Percentiles rank a stretch among this genome's conserved stretches.
Evolutionary conservation across 2,113 vertebrate genomes (phyloP).

Genomic region (Pygoscelis adeliae): DNA sequence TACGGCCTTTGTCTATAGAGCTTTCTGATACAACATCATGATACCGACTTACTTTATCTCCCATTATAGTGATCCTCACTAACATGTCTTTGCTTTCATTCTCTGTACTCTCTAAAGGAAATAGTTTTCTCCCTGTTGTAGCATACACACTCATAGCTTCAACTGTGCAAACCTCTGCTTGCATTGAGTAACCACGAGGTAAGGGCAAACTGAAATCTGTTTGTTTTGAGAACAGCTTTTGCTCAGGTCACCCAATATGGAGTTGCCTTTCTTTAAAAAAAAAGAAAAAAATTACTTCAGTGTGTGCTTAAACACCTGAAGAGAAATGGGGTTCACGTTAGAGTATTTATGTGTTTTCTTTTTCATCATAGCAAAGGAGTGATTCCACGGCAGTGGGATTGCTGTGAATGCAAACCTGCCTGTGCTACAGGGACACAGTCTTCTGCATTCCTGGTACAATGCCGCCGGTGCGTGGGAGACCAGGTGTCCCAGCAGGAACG

Average conservation of each 20-base stretch:
- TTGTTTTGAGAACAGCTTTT: not conserved
- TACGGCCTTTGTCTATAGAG: not conserved
- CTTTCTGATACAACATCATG: not conserved
- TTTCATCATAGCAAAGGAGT: not conserved
- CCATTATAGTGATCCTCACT: not conserved
- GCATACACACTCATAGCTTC: not conserved
- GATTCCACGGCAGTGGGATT: not conserved
- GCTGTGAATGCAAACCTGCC: not conserved
- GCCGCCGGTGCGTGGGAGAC: fast-evolving
- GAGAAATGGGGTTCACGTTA: not conserved
- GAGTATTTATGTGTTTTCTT: fast-evolving
- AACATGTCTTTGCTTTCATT: not conserved
- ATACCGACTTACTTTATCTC: not conserved
- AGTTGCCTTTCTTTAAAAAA: not conserved
- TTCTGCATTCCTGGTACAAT: not conserved
- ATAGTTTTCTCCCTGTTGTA: not conserved
- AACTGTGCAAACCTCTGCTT: fast-evolving
- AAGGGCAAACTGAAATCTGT: no score
- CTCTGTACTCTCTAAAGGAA: not conserved
- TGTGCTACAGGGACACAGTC: not conserved
- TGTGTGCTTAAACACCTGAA: not conserved
- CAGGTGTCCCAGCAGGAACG: not conserved
- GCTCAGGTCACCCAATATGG: not conserved
- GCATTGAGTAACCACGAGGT: fast-evolving
- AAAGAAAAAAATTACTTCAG: not conserved